phyloP scores from a whole-genome alignment of 1,140 invertebrate genomes.

The Drosophila novamexicana region DNA sequence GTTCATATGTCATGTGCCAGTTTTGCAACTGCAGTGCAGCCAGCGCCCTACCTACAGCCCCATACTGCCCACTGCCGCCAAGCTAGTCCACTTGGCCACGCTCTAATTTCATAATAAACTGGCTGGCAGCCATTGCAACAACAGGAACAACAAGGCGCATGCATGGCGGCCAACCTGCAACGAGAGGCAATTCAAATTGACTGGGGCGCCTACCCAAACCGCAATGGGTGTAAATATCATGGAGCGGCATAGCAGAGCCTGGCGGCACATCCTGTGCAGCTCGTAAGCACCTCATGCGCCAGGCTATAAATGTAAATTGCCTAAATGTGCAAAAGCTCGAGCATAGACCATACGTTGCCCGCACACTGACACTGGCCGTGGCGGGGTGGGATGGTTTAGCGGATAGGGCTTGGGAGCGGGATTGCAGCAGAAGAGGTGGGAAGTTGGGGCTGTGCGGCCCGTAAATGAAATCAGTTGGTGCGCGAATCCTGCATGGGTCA shows the following conservation, averaged over 20 bases:
- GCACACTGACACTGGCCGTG: constrained; percentile 44
- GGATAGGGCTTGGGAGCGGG: neutral
- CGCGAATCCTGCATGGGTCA: constrained; percentile 82
- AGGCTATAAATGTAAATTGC: constrained; percentile 83
- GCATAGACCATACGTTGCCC: constrained; percentile 80
- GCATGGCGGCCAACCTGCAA: constrained; percentile 34
- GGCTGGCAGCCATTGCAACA: constrained; percentile 56
- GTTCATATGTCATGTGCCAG: constrained; percentile 81
- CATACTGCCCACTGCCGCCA: neutral
- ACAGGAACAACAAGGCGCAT: constrained; percentile 24
- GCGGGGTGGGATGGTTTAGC: neutral
- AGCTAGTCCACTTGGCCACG: constrained; percentile 28
- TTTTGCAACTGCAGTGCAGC: constrained; percentile 77
- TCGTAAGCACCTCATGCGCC: constrained; percentile 82
- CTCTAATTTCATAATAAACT: constrained; percentile 83
- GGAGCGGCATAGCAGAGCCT: constrained; percentile 34
- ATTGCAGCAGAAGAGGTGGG: neutral
- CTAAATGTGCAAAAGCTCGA: constrained; percentile 81
- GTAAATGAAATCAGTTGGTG: constrained; percentile 83
- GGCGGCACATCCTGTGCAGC: constrained; percentile 79
- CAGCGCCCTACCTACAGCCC: neutral
- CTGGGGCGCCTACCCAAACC: constrained; percentile 56
- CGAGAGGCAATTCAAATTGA: constrained; percentile 61
- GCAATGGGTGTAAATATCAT: constrained; percentile 81
- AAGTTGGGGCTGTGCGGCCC: constrained; percentile 34